phyloP scores from a whole-genome alignment of 2,113 vertebrate genomes.

The Grammomys surdaster region DNA sequence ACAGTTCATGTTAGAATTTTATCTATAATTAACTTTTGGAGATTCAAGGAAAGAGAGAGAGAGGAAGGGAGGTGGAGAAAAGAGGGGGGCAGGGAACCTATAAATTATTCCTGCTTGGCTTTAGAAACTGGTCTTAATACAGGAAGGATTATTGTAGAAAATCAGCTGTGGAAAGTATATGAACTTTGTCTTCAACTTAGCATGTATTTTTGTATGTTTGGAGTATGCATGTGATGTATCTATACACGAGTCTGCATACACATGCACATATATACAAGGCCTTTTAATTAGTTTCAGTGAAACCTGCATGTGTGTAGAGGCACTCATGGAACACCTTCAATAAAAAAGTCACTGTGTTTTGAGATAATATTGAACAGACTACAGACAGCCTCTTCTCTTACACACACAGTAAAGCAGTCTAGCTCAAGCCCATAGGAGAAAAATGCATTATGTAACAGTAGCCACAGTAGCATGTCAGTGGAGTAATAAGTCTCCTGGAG shows the following conservation, averaged over 20 bases:
- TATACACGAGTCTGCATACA: too few relatives aligned
- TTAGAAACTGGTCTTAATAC: slow-evolving; percentile 39
- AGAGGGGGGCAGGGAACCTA: background rate
- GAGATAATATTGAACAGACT: slow-evolving; percentile 89
- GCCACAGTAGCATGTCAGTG: slow-evolving; percentile 89
- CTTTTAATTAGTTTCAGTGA: slow-evolving; percentile 87
- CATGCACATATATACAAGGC: slow-evolving; percentile 33
- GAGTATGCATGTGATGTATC: background rate
- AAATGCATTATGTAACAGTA: slow-evolving; percentile 88
- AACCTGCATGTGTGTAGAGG: slow-evolving; percentile 78
- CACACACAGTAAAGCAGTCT: slow-evolving; percentile 87
- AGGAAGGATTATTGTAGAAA: slow-evolving; percentile 63
- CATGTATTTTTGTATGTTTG: slow-evolving; percentile 74
- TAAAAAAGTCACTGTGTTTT: slow-evolving; percentile 89
- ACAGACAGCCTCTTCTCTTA: slow-evolving; percentile 90
- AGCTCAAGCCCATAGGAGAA: slow-evolving; percentile 88
- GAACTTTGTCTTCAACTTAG: slow-evolving; percentile 82
- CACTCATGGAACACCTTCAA: slow-evolving; percentile 86
- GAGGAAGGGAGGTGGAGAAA: background rate
- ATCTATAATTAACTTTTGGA: slow-evolving; percentile 47
- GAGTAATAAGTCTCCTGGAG: slow-evolving; percentile 89
- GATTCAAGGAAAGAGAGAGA: slow-evolving; percentile 42
- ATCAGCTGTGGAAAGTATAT: slow-evolving; percentile 70
- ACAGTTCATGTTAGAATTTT: slow-evolving; percentile 46
- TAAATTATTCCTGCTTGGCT: slow-evolving; percentile 42